Conservation (phyloP, 2,888 invertebrate genomes). For the Noctuana brunneofusca region DNA sequence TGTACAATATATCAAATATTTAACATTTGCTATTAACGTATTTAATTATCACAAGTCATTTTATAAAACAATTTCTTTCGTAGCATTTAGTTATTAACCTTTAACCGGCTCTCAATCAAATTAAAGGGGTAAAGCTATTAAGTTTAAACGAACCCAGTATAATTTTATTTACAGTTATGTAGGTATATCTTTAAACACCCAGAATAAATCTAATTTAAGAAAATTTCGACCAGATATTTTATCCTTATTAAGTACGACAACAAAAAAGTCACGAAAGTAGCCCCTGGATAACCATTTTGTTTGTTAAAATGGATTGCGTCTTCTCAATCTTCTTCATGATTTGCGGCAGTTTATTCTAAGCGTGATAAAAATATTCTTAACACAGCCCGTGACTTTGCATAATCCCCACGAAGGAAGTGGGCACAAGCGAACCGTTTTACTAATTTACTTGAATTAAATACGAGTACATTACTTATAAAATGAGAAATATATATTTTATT, state of each 20-base stretch:
- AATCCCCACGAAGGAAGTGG: constrained; percentile 6
- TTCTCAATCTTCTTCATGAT: constrained; percentile 4
- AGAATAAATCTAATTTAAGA: neutral
- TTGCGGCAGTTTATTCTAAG: constrained; percentile 11
- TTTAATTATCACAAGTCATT: neutral
- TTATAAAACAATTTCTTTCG: neutral
- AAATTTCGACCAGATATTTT: neutral
- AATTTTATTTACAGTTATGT: too few species aligned
- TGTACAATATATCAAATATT: neutral
- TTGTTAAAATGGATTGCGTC: constrained; percentile 5
- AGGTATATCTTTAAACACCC: neutral
- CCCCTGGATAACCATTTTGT: neutral
- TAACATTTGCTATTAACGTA: neutral
- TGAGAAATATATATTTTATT: too few species aligned
- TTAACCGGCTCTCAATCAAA: too few species aligned
- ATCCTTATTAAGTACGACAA: neutral
- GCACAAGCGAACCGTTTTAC: neutral
- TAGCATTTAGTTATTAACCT: too few species aligned
- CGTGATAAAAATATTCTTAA: constrained; percentile 16
- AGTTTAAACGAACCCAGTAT: too few species aligned
- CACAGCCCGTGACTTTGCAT: constrained; percentile 19
- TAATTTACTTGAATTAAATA: neutral
- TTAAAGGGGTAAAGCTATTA: too few species aligned
- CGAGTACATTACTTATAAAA: too few species aligned
- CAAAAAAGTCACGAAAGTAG: neutral